Base-by-base conservation (phyloP, 1,140 invertebrate genomes). In the Dufourea novaeangliae region DNA sequence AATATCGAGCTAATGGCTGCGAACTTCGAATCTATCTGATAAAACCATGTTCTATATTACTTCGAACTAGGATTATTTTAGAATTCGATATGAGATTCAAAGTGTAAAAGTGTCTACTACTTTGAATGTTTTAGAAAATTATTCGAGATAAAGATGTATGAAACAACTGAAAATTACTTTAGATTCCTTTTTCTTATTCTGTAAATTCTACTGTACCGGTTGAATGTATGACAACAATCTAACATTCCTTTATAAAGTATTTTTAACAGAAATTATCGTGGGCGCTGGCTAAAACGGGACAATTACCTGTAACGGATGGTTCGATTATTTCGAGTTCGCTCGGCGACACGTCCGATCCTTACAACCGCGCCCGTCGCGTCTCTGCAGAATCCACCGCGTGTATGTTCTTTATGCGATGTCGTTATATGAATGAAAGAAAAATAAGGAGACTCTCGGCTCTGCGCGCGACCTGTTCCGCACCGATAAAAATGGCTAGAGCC, bases 381-480 rank as follows among this genome's bases (percentile, higher is more conserved):
- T 20, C 39, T 5, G 54, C 39, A 74, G 78, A 44, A 57, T 70
- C 74, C 37, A 25, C 34, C 0, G 25, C 1, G 32, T 46, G n/a
- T n/a, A n/a, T 1, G 73, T 73, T 73, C 64, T 79, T 82, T 83
- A 74, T 70, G 52, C 72, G 64, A n/a, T 37, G 32, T 41, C 27
- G 70, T 57, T 62, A 61, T 59, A 56, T 73, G 67, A 79, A 85
- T 82, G 68, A 72, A 70, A 71, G 82, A 77, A 84, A 85, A 79
- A 82, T 78, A 84, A 69, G 52, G 52, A 72, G 66, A 61, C 54
- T 70, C 59, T 79, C 56, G 82, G 79, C 79, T 78, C 67, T 37
- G 20, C 54, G n/a, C 17, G 74, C 82, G 76, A 82, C 75, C 82
- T 85, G 75, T 81, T 85, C 82, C 20, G 50, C 54, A 0, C 17